A percentile compares a stretch with the other conserved stretches of the same genome.
Evolutionary conservation across 92 coral and sea anemone genomes (phyloP).

Genomic region (Porites lobata): DNA sequence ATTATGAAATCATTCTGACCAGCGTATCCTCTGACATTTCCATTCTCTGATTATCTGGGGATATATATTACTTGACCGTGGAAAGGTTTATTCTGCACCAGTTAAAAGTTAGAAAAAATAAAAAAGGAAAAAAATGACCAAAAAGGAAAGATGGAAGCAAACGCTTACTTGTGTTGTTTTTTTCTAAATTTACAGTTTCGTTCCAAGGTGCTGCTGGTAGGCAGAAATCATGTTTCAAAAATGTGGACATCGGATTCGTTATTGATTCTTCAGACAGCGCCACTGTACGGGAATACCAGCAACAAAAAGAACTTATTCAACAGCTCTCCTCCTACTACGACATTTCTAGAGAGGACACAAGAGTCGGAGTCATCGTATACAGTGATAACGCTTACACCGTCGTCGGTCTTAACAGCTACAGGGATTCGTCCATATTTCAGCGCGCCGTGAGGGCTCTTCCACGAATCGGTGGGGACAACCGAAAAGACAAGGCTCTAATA

Average conservation of each 20-base stretch:
- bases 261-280: conserved; percentile 78
- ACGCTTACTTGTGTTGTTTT: background rate
- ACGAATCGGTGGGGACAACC: conserved; percentile 63
- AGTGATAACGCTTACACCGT: conserved; percentile 62
- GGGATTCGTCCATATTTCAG: conserved; percentile 25
- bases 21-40: no score
- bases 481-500: conserved; percentile 70
- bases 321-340: conserved; percentile 64
- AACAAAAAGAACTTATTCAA: conserved; percentile 78
- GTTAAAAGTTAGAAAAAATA: no score
- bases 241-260: conserved; percentile 80
- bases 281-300: conserved; percentile 44
- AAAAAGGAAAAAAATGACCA: no score
- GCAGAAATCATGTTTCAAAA: conserved; percentile 52
- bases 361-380: conserved; percentile 74
- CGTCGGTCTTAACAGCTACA: conserved; percentile 44
- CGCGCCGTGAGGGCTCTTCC: conserved; percentile 59
- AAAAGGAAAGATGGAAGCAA: background rate
- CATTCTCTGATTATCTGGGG: no score
- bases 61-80: no score
- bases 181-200: background rate
- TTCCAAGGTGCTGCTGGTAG: conserved; percentile 47
- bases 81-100: no score
- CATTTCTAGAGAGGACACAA: conserved; percentile 63
- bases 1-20: no score